A percentile compares a stretch with the other conserved stretches of the same genome.
Evolutionary conservation across 2,113 vertebrate genomes (phyloP).

Genomic region (Paramisgurnus dabryanus): DNA sequence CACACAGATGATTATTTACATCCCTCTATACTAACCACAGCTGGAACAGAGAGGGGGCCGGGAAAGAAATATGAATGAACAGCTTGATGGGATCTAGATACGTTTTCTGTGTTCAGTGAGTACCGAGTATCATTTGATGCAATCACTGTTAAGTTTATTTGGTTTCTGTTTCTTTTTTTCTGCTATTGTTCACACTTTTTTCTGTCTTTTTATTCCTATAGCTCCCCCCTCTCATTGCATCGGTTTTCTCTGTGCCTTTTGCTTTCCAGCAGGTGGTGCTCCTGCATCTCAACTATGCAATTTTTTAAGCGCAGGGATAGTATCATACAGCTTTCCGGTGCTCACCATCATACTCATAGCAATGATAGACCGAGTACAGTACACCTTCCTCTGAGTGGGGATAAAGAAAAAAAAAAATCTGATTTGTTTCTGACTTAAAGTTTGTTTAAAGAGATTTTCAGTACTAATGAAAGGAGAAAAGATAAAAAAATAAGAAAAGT

Average conservation of each 20-base stretch:
- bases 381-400: background rate
- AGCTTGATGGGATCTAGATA: constrained; percentile 26
- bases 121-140: constrained; percentile 35
- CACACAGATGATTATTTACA: constrained; percentile 71
- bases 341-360: background rate
- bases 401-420: constrained; percentile 65
- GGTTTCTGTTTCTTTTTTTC: background rate
- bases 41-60: constrained; percentile 45
- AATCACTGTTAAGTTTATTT: constrained; percentile 41
- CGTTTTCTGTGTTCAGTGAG: background rate
- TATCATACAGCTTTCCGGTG: background rate
- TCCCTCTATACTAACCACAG: constrained; percentile 55
- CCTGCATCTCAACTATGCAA: constrained; percentile 64
- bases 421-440: constrained; percentile 77
- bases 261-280: constrained; percentile 77
- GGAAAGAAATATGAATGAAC: constrained; percentile 22
- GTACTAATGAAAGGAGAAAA: constrained; percentile 59
- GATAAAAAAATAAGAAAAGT: constrained; percentile 43
- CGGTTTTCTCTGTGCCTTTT: background rate
- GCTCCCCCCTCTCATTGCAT: background rate
- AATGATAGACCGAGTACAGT: background rate
- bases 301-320: constrained; percentile 23
- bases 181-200: background rate
- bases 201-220: background rate
- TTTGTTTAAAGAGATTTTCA: constrained; percentile 91